phyloP scores from a whole-genome alignment of 2,797 vertebrate genomes.

The Oreochromis grahami region DNA sequence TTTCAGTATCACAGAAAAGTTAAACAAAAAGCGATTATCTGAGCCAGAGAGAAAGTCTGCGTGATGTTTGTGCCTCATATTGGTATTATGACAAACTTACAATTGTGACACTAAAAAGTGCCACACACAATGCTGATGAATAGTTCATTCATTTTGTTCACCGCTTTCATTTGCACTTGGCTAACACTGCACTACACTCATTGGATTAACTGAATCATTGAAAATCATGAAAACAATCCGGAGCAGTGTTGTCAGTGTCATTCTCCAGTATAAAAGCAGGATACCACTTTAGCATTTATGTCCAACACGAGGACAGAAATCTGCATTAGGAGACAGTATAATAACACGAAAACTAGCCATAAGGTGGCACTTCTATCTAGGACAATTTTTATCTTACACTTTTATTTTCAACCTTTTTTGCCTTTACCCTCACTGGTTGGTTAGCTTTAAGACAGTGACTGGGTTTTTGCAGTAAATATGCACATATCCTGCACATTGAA shows the following conservation, averaged over 20 bases:
- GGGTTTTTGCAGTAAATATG: background rate
- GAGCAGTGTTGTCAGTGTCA: background rate
- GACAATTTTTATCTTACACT: background rate
- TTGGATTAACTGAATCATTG: background rate
- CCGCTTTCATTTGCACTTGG: background rate
- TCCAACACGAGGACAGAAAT: background rate
- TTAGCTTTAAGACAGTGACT: background rate
- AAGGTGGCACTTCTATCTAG: background rate
- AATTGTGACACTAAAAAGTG: background rate
- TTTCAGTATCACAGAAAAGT: background rate
- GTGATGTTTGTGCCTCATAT: background rate
- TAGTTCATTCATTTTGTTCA: background rate
- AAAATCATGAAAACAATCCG: background rate
- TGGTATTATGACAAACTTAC: background rate
- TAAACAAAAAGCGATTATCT: background rate
- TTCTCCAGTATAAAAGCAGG: background rate
- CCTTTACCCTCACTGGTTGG: background rate
- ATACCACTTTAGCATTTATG: background rate
- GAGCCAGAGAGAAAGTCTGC: background rate
- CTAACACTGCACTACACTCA: background rate
- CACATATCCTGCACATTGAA: background rate
- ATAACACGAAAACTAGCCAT: background rate
- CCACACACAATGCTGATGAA: background rate
- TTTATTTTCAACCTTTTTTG: background rate
- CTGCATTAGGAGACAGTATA: background rate